Conservation (phyloP, 2,113 vertebrate genomes). For the Aphyosemion australe region DNA sequence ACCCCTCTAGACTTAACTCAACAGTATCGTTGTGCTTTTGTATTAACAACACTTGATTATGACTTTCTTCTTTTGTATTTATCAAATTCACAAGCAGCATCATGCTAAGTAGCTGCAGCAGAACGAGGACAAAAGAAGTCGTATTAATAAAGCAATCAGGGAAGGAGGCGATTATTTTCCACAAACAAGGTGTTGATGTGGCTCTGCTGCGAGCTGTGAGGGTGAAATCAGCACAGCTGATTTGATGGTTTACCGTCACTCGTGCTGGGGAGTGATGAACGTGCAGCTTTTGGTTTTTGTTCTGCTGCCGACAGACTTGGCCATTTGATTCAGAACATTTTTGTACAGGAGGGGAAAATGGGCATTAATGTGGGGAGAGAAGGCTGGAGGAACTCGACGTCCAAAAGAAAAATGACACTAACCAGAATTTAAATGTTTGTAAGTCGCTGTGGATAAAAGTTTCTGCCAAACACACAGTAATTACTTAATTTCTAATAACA, state of each 20-base stretch:
- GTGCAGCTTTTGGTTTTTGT: constrained; percentile 17
- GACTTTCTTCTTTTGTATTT: constrained; percentile 5
- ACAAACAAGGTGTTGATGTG: constrained; percentile 20
- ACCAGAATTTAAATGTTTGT: too few relatives aligned
- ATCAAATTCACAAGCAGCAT: background rate
- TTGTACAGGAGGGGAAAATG: background rate
- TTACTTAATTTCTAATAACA: too few relatives aligned
- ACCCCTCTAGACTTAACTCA: too few relatives aligned
- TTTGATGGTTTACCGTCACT: constrained; percentile 24
- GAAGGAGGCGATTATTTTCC: constrained; percentile 13
- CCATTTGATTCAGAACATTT: constrained; percentile 26
- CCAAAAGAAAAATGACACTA: background rate
- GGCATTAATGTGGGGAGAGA: constrained; percentile 12
- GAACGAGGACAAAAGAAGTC: constrained; percentile 3
- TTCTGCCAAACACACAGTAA: too few relatives aligned
- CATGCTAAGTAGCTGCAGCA: constrained; percentile 32
- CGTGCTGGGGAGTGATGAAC: constrained; percentile 19
- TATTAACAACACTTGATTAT: too few relatives aligned
- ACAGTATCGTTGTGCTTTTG: too few relatives aligned
- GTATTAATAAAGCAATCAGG: constrained; percentile 8
- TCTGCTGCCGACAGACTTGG: background rate
- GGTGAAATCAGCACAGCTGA: constrained; percentile 37
- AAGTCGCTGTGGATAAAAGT: too few relatives aligned
- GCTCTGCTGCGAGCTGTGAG: constrained; percentile 21
- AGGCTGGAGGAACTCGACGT: background rate